These are phyloP conservation scores for Coenonympha glycerion DNA, from an alignment of 2,888 invertebrate species.

Conservation along the genomic window DNA sequence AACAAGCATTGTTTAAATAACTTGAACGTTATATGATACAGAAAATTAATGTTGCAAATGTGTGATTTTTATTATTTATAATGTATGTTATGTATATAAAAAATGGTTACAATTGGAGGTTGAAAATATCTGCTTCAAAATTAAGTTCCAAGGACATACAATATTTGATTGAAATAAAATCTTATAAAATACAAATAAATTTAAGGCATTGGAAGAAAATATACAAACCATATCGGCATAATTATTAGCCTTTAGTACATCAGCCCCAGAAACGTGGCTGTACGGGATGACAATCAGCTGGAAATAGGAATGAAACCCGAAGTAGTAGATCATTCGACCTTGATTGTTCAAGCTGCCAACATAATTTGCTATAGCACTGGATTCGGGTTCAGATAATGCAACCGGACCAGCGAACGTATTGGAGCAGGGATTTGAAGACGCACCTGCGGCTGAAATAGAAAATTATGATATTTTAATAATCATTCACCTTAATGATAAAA, in stretches of 20 bases:
- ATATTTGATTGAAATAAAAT: no score
- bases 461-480: not conserved
- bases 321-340: conserved; percentile 60
- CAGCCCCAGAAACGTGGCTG: conserved; percentile 47
- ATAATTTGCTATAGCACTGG: conserved; percentile 55
- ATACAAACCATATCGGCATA: conserved; percentile 57
- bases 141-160: no score
- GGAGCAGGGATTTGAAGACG: conserved; percentile 62
- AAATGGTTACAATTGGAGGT: no score
- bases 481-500: no score
- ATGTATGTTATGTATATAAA: no score
- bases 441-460: conserved; percentile 49
- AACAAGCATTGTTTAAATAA: no score
- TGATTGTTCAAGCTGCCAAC: conserved; percentile 36
- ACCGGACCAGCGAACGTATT: conserved; percentile 70
- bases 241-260: conserved; percentile 40
- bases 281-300: conserved; percentile 73
- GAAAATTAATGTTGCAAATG: no score
- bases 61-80: no score
- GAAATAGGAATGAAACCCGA: conserved; percentile 76
- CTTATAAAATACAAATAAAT: no score
- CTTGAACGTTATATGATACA: no score
- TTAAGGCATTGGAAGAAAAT: no score
- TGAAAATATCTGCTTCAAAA: no score
- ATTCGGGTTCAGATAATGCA: conserved; percentile 75